Base-by-base conservation (phyloP, 2,888 invertebrate genomes). In the Thecocarcelia acutangulata region DNA sequence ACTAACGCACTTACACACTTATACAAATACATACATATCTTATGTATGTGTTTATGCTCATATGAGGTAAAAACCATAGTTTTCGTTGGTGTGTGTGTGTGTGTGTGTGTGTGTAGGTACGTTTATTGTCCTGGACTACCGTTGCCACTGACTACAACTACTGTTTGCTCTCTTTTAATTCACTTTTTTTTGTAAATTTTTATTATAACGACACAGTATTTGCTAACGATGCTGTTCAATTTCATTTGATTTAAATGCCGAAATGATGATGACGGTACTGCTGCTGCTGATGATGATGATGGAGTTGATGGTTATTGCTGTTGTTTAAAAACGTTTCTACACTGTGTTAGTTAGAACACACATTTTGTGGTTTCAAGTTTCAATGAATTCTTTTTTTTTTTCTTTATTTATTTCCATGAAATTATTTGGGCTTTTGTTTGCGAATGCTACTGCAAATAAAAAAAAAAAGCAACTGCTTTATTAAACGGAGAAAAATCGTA, bases 341-440 rank as follows among this genome's bases (percentile, higher is more conserved):
- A n/a, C 46, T 46, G 40, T 73, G 21, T 69, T 73, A 63, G 54
- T 72, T 52, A 33, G 70, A 76, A 66, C 58, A 70, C 70, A 76
- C 72, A 72, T 81, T 72, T 68, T 33, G 76, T 52, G 82, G 82
- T 82, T 73, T 82, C 82, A 70, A 46, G 74, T 82, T 82, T 78
- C 82, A 82, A 74, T 78, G 82, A 78, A 59, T 46, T 77, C 44
- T 24, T 33, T 19, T 54, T 19, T 59, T 64, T 68, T 8, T 33
- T 6, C 1, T 21, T 64, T 50, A 33, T 50, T 48, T 50, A 50
- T 66, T 68, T 44, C 56, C 56, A 68, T 68, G 56, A 44, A 33
- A 56, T n/a, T 17, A 58, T 52, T 74, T 72, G 58, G 50, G 64
- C 24, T 72, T 54, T 72, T 72, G 72, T 72, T 78, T 59, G 56